phyloP scores from a whole-genome alignment of 2,113 vertebrate genomes.

The Hypanus sabinus region DNA sequence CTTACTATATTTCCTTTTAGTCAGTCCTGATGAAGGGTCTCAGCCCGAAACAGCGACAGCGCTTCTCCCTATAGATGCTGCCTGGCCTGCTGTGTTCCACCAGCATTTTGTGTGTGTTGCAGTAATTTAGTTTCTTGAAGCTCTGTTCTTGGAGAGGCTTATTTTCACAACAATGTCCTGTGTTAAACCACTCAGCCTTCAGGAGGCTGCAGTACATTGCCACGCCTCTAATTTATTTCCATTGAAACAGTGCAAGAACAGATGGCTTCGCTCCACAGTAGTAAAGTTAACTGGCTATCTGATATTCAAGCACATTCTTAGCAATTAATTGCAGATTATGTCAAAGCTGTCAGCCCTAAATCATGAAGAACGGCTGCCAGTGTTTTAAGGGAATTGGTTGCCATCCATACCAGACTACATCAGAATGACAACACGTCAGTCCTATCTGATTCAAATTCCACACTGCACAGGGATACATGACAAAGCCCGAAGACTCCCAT shows the following conservation, averaged over 20 bases:
- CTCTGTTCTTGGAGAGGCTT: neutral
- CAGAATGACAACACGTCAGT: neutral
- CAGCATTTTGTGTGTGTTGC: too few species aligned
- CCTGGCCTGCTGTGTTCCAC: too few species aligned
- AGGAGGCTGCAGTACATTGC: neutral
- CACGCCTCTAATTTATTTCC: neutral
- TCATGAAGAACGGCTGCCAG: neutral
- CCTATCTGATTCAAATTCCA: neutral
- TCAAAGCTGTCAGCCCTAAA: neutral
- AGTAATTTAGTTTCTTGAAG: neutral
- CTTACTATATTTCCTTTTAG: too few species aligned
- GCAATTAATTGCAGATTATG: slow-evolving; percentile 14
- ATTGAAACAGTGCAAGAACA: neutral
- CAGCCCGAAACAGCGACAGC: too few species aligned
- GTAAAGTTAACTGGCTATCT: neutral
- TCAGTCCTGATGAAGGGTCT: too few species aligned
- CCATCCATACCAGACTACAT: neutral
- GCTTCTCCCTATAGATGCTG: too few species aligned
- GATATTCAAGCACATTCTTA: neutral
- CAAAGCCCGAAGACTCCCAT: neutral
- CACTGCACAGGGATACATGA: neutral
- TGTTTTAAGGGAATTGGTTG: neutral
- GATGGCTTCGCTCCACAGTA: neutral
- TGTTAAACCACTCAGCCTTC: neutral
- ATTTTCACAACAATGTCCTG: neutral